These are phyloP conservation scores for Erethizon dorsatum DNA, from an alignment of 2,797 vertebrate genomes.

Conservation along the genomic window DNA sequence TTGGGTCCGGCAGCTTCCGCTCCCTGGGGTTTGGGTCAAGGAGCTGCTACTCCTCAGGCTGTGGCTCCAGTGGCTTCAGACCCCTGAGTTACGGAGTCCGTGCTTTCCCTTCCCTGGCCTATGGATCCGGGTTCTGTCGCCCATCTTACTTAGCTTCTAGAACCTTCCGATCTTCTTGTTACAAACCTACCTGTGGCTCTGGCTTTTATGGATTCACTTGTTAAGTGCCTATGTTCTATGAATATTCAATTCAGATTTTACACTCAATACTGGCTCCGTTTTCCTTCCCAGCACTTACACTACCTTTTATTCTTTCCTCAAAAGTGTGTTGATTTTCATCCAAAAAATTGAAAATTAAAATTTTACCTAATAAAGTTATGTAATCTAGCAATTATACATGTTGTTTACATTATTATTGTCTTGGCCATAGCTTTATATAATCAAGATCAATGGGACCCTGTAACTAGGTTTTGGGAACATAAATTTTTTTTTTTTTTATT, in stretches of 20 bases:
- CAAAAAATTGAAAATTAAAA: conserved; percentile 11
- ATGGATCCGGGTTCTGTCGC: background rate
- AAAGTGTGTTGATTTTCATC: background rate
- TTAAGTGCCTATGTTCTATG: background rate
- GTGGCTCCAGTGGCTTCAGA: background rate
- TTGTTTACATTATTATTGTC: background rate
- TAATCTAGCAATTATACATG: background rate
- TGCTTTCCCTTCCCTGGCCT: background rate
- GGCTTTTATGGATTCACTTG: background rate
- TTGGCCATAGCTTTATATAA: background rate
- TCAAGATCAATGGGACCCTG: background rate
- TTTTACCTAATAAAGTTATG: conserved; percentile 60
- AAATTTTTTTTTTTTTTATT: background rate
- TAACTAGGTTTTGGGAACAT: background rate
- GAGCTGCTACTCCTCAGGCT: background rate
- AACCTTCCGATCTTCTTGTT: background rate
- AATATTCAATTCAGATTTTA: background rate
- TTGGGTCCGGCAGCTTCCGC: background rate
- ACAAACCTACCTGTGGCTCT: background rate
- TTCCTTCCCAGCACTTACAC: background rate
- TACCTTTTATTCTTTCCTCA: background rate
- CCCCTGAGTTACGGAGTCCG: background rate
- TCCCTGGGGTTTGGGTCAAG: background rate
- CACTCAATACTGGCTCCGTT: accelerated
- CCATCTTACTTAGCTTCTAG: background rate